A percentile compares a stretch with the other conserved stretches of the same genome.
Evolutionary conservation across 2,113 vertebrate species (phyloP).

Genomic region (Psephotus haematonotus): DNA sequence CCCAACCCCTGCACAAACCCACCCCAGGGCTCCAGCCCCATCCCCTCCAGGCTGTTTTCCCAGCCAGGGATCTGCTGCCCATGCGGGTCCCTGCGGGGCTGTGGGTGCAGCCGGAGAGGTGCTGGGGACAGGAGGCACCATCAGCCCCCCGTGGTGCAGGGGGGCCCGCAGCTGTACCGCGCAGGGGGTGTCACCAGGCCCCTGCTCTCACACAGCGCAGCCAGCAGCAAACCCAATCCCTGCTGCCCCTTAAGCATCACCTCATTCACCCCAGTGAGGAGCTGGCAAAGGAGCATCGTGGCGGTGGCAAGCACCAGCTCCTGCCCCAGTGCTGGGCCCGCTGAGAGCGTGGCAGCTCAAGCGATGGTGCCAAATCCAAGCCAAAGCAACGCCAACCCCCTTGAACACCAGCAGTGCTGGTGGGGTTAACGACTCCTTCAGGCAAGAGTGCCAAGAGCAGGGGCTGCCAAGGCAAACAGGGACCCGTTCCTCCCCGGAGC

Average conservation of each 20-base stretch:
- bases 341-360: neutral
- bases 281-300: accelerated
- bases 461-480: slow-evolving; percentile 1
- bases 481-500: neutral
- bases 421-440: neutral
- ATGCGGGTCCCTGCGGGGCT: too few relatives aligned
- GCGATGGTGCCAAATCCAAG: neutral
- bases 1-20: neutral
- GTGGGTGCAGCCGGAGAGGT: neutral
- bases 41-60: neutral
- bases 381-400: neutral
- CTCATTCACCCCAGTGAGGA: neutral
- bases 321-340: neutral
- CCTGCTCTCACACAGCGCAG: neutral
- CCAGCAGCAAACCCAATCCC: neutral
- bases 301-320: accelerated
- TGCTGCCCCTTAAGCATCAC: neutral
- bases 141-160: neutral
- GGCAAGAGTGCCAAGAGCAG: neutral
- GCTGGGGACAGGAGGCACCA: neutral
- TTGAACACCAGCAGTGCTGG: neutral
- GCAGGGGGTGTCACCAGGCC: neutral
- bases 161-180: too few relatives aligned
- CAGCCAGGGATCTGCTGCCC: too few relatives aligned
- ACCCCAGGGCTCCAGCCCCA: neutral